Evolutionary conservation across 2,888 invertebrate species (phyloP).

Genomic region (Plagiodera versicolora): DNA sequence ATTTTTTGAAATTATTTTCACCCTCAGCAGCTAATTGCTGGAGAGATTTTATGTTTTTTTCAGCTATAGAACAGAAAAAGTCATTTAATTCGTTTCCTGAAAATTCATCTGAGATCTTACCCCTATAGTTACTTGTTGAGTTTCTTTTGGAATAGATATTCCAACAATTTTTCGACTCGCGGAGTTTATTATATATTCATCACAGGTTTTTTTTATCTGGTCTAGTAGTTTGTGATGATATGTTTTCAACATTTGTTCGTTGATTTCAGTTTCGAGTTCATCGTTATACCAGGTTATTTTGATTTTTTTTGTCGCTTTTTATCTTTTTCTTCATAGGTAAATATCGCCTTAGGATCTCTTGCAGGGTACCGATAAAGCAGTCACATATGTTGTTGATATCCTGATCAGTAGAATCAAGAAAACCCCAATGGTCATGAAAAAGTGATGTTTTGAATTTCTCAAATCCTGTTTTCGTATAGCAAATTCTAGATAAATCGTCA

Average conservation of each 20-base stretch:
- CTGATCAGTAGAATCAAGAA: not conserved
- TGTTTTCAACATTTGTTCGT: not conserved
- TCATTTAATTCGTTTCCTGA: conserved; percentile 1
- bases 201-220: not conserved
- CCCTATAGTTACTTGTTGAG: not conserved
- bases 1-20: not conserved
- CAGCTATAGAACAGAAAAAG: not conserved
- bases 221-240: conserved; percentile 1
- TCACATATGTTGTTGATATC: conserved; percentile 2
- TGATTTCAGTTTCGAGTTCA: conserved; percentile 3
- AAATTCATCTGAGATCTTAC: not conserved
- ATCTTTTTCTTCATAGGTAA: conserved; percentile 1
- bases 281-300: conserved; percentile 8
- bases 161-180: conserved; percentile 6
- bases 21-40: not conserved
- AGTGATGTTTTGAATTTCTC: conserved; percentile 13
- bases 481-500: conserved; percentile 5
- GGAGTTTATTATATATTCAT: too few relatives aligned
- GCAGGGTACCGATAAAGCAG: not conserved
- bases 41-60: conserved; percentile 3
- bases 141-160: conserved; percentile 5
- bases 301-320: not conserved
- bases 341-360: conserved; percentile 1
- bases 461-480: conserved; percentile 9
- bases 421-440: conserved; percentile 1